Conservation (phyloP, 1,140 invertebrate species). For the Brachionus rubens region DNA sequence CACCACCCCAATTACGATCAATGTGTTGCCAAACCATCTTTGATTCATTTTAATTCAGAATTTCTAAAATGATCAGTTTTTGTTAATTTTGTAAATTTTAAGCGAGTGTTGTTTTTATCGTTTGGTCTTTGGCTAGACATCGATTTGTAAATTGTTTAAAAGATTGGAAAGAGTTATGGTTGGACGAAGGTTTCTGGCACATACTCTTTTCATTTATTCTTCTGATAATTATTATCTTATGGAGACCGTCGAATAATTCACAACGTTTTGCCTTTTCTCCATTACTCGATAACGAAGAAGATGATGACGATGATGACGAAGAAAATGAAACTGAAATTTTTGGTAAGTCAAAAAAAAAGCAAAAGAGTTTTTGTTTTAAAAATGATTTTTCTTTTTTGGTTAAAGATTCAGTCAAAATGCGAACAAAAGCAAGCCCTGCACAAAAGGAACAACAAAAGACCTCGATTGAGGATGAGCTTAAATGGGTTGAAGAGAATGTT, state of each 20-base stretch:
- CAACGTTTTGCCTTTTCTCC: conserved; percentile 90
- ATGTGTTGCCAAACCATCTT: too few species aligned
- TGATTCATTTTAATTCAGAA: too few species aligned
- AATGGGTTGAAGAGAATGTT: conserved; percentile 88
- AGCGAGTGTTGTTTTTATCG: conserved; percentile 82
- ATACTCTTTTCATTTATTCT: conserved; percentile 81
- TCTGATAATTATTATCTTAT: conserved; percentile 85
- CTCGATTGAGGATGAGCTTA: conserved; percentile 71
- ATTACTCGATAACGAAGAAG: conserved; percentile 77
- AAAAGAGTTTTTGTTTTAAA: neutral
- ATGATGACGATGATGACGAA: conserved; percentile 61
- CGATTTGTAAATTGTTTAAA: conserved; percentile 68
- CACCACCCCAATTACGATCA: too few species aligned
- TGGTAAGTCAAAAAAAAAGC: too few species aligned
- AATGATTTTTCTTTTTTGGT: neutral
- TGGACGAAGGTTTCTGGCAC: conserved; percentile 91
- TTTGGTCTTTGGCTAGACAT: conserved; percentile 80
- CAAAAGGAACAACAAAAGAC: conserved; percentile 53
- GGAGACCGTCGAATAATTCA: conserved; percentile 89
- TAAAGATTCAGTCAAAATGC: conserved; percentile 41
- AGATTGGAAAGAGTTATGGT: conserved; percentile 78
- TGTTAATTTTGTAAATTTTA: too few species aligned
- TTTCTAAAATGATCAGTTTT: too few species aligned
- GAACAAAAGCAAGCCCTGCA: neutral
- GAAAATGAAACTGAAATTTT: conserved; percentile 52